A percentile compares a stretch with the other conserved stretches of the same genome.
phyloP scores from a whole-genome alignment of 1,140 invertebrate genomes.

The Lepidurus couesii region DNA sequence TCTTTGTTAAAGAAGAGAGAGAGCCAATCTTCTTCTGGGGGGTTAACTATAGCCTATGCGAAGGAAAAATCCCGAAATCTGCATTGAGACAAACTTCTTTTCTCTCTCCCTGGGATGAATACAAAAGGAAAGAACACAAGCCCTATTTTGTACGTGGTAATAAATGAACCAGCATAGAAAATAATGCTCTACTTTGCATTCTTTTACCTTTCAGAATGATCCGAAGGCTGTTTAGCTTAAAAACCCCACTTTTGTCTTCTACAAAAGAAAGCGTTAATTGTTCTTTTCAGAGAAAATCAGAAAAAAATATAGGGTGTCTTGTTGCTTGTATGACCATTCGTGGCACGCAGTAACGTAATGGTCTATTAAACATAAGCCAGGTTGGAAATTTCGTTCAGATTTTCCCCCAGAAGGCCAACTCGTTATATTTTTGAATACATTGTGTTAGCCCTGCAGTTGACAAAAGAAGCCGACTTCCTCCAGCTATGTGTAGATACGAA shows the following conservation, averaged over 20 bases:
- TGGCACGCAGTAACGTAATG: neutral
- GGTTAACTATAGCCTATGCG: neutral
- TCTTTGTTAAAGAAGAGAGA: neutral
- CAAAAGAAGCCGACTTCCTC: conserved; percentile 3
- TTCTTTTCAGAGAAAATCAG: neutral
- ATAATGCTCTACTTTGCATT: conserved; percentile 19
- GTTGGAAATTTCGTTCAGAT: neutral
- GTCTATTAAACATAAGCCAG: neutral
- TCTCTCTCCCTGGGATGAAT: neutral
- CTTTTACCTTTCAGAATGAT: neutral
- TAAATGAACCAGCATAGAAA: conserved; percentile 9
- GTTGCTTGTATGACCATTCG: conserved; percentile 1
- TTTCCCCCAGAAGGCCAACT: neutral
- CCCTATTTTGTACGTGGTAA: conserved; percentile 14
- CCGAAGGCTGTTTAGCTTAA: no score
- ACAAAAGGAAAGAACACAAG: conserved; percentile 19
- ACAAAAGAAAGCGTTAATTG: neutral
- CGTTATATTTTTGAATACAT: conserved; percentile 11
- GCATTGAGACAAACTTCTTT: neutral
- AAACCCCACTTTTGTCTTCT: no score
- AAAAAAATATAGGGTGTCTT: neutral
- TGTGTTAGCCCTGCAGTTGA: neutral
- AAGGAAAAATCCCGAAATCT: neutral
- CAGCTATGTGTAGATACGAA: neutral
- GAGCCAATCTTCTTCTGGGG: neutral